These are phyloP conservation scores for Muscicapa adusta DNA, from an alignment of 2,113 vertebrate genomes.

Conservation along the genomic window DNA sequence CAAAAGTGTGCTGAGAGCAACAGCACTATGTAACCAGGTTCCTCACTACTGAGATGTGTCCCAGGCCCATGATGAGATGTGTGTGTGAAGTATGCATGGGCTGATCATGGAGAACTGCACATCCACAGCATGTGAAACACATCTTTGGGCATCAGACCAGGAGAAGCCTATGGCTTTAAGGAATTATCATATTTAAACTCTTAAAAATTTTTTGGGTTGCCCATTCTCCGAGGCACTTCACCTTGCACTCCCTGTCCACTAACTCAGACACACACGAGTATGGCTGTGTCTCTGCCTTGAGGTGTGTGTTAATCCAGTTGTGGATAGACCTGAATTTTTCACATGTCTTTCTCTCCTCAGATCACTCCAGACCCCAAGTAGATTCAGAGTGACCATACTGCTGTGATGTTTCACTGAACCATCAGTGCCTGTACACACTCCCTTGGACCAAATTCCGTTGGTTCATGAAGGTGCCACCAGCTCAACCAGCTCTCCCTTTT, in stretches of 20 bases:
- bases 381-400: neutral
- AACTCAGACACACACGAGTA: accelerated
- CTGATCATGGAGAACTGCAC: neutral
- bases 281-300: neutral
- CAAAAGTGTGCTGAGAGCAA: conserved; percentile 13
- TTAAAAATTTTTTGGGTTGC: neutral
- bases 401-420: neutral
- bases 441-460: neutral
- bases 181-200: neutral
- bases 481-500: neutral
- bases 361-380: neutral
- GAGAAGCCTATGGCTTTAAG: neutral
- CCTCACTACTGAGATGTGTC: neutral
- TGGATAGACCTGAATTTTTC: neutral
- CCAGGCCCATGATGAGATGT: accelerated
- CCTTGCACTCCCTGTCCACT: neutral
- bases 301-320: neutral
- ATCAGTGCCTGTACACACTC: neutral
- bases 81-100: accelerated
- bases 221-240: neutral
- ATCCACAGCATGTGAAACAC: neutral
- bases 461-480: neutral
- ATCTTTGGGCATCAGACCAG: neutral
- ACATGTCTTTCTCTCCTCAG: neutral
- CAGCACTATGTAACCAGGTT: neutral